Evolutionary conservation across 2,797 vertebrate genomes (phyloP), one percentile per base, ranked within the genome.

Genomic region (Pangasius macronema): DNA sequence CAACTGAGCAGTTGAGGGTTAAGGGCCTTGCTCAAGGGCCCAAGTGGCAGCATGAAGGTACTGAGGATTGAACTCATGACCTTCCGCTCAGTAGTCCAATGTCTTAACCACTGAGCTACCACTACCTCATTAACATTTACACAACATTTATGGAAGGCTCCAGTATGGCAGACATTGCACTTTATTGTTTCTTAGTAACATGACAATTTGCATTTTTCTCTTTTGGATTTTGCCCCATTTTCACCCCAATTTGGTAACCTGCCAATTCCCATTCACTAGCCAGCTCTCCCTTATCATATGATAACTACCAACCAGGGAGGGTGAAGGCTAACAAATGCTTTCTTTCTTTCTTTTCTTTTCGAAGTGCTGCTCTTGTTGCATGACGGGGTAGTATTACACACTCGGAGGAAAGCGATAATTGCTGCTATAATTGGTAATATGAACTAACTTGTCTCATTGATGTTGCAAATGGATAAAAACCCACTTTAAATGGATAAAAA

Each of bases 1-100:
- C 39, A 42, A 42, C 39, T 42, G 39, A 42, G 39, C 5, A 42
- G 39, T 42, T 42, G 1, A 42, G 5, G 39, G 39, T 42, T 42
- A 42, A 42, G 0, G 39, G 39, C 39, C 4, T 42, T 42, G 39
- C 39, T 42, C 39, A 42, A 42, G 39, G 39, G 39, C 39, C 39
- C 39, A 42, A 0, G 39, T 42, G 0, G 39, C 39, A 42, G 39
- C 39, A 42, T 42, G 5, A 5, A 0, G 0, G 39, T 42, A 5
- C 39, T 42, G 39, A 0, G 39, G 39, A 42, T 42, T 42, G 39
- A 42, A 42, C 39, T 42, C 39, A 42, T 42, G 39, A 42, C 39
- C 39, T 42, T 1, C 39, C 1, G 3, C 5, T 0, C 39, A 0
- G 0, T 42, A 42, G 39, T 0, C 39, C 39, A 42, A 42, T 5